Evolutionary conservation across 2,113 vertebrate species (phyloP).

Genomic region (Puffinus mauretanicus): DNA sequence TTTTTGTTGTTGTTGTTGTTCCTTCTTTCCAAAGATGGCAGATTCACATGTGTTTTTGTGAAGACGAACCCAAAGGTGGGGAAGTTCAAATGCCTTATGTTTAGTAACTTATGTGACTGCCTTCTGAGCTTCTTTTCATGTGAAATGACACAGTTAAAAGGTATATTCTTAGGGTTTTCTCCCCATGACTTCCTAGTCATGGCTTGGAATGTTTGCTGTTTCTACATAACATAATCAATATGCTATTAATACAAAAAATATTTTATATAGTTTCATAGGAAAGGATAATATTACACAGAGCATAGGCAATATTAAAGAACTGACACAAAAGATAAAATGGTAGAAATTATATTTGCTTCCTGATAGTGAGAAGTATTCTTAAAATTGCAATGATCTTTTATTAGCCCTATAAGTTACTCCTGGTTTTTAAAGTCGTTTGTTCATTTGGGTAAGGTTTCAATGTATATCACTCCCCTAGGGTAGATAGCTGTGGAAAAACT

Average conservation of each 20-base stretch:
- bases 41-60: background rate
- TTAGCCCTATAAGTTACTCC: background rate
- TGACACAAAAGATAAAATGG: background rate
- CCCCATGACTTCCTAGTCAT: background rate
- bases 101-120: background rate
- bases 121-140: background rate
- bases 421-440: background rate
- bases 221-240: background rate
- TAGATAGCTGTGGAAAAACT: background rate
- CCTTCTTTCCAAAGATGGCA: slow-evolving; percentile 16
- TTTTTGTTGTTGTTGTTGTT: background rate
- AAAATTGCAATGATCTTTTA: background rate
- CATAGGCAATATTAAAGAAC: background rate
- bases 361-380: background rate
- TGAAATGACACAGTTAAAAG: background rate
- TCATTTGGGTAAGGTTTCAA: background rate
- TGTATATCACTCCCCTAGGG: background rate
- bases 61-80: background rate
- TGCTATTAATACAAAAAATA: background rate
- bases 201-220: background rate
- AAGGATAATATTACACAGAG: background rate
- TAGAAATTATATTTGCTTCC: background rate
- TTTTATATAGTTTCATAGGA: background rate
- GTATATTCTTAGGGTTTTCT: background rate
- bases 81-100: background rate